These are phyloP conservation scores for Alosa sapidissima DNA, from an alignment of 2,797 vertebrate genomes.

Conservation along the genomic window DNA sequence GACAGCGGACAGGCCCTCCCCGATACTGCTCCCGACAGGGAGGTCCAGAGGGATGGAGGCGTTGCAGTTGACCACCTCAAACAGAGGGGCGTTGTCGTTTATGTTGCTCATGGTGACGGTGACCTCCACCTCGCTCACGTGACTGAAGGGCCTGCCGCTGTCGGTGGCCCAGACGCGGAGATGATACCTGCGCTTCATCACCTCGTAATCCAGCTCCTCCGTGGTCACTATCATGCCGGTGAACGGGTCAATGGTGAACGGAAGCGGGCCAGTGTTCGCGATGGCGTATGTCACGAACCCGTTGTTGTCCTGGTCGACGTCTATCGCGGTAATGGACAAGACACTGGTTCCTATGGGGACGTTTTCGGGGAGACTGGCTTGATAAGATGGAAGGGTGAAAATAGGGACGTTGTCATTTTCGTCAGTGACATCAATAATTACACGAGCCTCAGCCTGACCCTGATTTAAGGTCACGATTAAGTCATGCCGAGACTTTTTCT, in stretches of 20 bases:
- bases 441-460: constrained; percentile 71
- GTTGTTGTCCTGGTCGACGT: constrained; percentile 83
- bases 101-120: constrained; percentile 88
- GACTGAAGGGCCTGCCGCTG: constrained; percentile 88
- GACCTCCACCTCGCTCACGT: constrained; percentile 82
- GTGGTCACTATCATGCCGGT: constrained; percentile 85
- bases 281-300: constrained; percentile 86
- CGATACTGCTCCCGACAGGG: constrained; percentile 72
- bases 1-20: constrained; percentile 80
- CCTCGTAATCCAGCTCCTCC: constrained; percentile 89
- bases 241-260: constrained; percentile 88
- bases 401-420: constrained; percentile 89
- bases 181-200: constrained; percentile 89
- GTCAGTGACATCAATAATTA: constrained; percentile 82
- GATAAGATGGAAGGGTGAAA: constrained; percentile 81
- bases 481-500: constrained; percentile 78
- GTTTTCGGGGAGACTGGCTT: constrained; percentile 85
- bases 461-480: constrained; percentile 79
- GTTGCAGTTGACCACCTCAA: constrained; percentile 89
- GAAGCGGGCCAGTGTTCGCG: constrained; percentile 73
- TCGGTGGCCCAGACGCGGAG: constrained; percentile 91
- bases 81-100: constrained; percentile 90
- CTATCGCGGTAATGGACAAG: constrained; percentile 81
- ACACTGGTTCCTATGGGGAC: constrained; percentile 83
- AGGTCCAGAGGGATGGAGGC: constrained; percentile 80